Conservation (phyloP, 2,797 vertebrate genomes). For the Bradypodion ventrale region DNA sequence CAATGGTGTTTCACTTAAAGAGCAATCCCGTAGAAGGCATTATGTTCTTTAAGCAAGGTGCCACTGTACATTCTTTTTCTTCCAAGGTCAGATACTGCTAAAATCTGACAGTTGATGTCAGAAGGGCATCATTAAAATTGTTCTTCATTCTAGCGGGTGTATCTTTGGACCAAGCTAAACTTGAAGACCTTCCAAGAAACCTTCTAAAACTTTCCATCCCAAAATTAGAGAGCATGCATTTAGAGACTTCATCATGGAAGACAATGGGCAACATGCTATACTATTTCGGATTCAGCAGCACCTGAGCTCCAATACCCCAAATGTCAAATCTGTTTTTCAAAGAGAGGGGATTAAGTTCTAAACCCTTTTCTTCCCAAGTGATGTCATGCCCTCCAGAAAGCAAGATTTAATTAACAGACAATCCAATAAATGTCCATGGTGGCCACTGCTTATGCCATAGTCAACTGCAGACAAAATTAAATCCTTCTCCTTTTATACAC, state of each 20-base stretch:
- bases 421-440: neutral
- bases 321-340: neutral
- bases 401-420: neutral
- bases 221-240: neutral
- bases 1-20: no score
- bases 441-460: neutral
- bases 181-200: neutral
- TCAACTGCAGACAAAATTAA: neutral
- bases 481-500: neutral
- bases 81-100: neutral
- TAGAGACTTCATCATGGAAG: neutral
- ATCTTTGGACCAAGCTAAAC: neutral
- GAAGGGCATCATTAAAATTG: neutral
- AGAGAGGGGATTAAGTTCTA: neutral
- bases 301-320: neutral
- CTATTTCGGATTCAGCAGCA: neutral
- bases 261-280: no score
- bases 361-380: neutral
- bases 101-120: neutral
- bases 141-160: neutral
- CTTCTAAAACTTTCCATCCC: neutral
- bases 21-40: no score
- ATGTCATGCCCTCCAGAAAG: neutral
- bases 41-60: no score
- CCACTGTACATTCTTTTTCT: no score